Evolutionary conservation across 2,797 vertebrate species (phyloP), one percentile per base, ranked within the genome.

Genomic region (Crenichthys baileyi): DNA sequence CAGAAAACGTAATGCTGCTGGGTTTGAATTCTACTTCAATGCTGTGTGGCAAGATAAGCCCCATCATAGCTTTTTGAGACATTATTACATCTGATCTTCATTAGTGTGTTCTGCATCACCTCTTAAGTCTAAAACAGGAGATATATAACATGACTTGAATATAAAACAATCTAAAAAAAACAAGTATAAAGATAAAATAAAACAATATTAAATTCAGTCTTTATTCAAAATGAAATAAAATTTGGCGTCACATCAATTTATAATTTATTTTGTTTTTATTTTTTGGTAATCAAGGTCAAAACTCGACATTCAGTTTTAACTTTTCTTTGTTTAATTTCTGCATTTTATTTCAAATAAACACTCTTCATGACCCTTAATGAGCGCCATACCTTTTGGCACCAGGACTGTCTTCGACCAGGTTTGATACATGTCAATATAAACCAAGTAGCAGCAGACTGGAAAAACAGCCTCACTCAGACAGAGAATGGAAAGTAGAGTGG

Each of bases 381-480:
- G 22, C 65, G n/a, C 41, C 65, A n/a, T n/a, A 44, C 20, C 2
- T 46, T 44, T 68, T 68, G 63, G 36, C 36, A 60, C 11, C 29
- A 13, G 58, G 58, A 5, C 11, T 26, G 1, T 26, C 12, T 60
- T 60, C 16, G 13, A 15, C 58, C 3, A 24, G 63, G 36, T 67
- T 67, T 67, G 83, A 90, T 79, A 67, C 84, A 76, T 82, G 79
- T 90, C 87, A 86, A 65, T 83, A 83, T 87, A 90, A 92, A 92
- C 82, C 78, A 44, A 75, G 74, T 88, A 89, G 93, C 85, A 91
- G 85, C 82, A 78, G 83, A 84, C 88, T 92, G 94, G 89, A 94
- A 91, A 94, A 94, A 93, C 87, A 85, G 88, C 79, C 85, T 84
- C 79, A 41, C 75, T 86, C 58, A 91, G 83, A 81, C 48, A 86